Evolutionary conservation across 2,888 invertebrate species (phyloP), one percentile per base, ranked within the genome.

Genomic region (Galerucella nymphaeae): DNA sequence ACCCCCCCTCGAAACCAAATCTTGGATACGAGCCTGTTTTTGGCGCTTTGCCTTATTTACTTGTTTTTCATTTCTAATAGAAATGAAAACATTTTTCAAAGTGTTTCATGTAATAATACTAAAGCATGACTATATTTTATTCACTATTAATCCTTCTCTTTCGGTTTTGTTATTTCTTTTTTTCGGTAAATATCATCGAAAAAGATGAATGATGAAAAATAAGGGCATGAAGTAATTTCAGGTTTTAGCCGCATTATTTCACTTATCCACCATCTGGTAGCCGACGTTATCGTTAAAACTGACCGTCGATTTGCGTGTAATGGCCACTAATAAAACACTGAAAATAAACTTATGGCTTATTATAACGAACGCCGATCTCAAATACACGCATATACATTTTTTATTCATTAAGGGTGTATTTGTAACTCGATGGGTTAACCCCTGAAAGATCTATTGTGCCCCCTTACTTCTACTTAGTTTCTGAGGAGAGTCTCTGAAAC

Each of bases 331-430:
- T 77, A 77, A 76, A 77, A 74, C 77, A 75, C 74, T 76, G 67
- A 70, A 76, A 76, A 74, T 73, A 73, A 76, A 75, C 75, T 76
- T 75, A 72, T 67, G 76, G 74, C 77, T 79, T 79, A 79, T 80
- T 81, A 80, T 79, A 80, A 81, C 77, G 79, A 78, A 78, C 79
- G 76, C 77, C 73, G 70, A 18, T 16, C 30, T n/a, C 8, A 58
- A 30, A 41, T 61, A 38, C 18, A 61, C 41, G 6, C 16, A 38
- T 16, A 61, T 16, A 41, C 41, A 11, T 38, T 14, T n/a, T 41
- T 41, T n/a, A 18, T 38, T 61, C 14, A 41, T 16, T 16, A n/a
- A 16, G n/a, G n/a, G n/a, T n/a, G n/a, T n/a, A n/a, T n/a, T n/a
- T n/a, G n/a, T n/a, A n/a, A n/a, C n/a, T n/a, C n/a, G n/a, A n/a